A percentile compares a stretch with the other conserved stretches of the same genome.
Conservation (phyloP, 1,140 invertebrate genomes). For the Brachionus rotundiformis region DNA sequence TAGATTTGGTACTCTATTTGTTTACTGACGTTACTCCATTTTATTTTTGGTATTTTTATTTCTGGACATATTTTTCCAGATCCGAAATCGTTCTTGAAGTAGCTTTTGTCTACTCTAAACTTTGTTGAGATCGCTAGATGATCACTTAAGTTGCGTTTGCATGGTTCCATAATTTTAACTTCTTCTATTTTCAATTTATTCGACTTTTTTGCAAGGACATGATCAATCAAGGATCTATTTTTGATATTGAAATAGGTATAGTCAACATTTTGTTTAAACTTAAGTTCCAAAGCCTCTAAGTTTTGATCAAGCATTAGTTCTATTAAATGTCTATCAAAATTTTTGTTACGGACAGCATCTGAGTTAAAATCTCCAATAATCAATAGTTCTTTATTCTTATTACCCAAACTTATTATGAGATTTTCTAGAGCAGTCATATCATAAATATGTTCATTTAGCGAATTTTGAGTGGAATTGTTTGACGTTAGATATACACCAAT, state of each 20-base stretch:
- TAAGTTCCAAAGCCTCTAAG: too few species aligned
- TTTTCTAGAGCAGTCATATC: too few species aligned
- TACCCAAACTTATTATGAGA: too few species aligned
- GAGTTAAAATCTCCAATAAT: conserved; percentile 28
- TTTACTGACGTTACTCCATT: not conserved
- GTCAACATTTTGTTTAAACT: too few species aligned
- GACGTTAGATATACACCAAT: conserved; percentile 9
- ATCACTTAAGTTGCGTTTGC: not conserved
- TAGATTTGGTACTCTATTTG: not conserved
- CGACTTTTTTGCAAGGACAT: not conserved
- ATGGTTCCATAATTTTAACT: not conserved
- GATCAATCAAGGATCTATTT: not conserved
- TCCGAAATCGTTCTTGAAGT: not conserved
- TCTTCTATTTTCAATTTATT: not conserved
- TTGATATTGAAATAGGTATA: too few species aligned
- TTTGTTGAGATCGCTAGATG: not conserved
- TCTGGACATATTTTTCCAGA: too few species aligned
- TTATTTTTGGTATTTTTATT: not conserved
- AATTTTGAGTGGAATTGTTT: not conserved
- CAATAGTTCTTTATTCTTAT: too few species aligned
- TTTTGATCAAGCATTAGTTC: too few species aligned
- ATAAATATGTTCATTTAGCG: not conserved
- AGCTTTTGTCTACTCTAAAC: not conserved
- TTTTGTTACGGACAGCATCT: too few species aligned
- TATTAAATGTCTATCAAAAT: too few species aligned